These are phyloP conservation scores for Acipenser oxyrinchus DNA, from an alignment of 2,797 vertebrate genomes.

Conservation along the genomic window DNA sequence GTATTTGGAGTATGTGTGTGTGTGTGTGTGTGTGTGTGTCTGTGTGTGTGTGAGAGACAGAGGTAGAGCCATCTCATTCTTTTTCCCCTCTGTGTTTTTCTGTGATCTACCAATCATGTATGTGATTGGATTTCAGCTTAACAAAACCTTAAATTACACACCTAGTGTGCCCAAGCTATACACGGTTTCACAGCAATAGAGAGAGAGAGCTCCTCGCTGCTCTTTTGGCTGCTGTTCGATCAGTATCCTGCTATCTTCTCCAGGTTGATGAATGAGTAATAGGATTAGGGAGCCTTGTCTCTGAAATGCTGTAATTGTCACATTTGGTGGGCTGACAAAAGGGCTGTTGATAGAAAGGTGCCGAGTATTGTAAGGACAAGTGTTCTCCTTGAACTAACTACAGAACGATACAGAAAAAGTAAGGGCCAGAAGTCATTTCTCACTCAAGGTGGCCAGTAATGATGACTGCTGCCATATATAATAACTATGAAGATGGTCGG, in stretches of 20 bases:
- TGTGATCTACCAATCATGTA: conserved; percentile 97
- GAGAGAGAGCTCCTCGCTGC: conserved; percentile 60
- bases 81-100: conserved; percentile 79
- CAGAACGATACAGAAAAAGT: conserved; percentile 25
- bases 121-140: conserved; percentile 98
- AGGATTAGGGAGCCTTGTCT: conserved; percentile 81
- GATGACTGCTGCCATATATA: no score
- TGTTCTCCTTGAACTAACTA: conserved; percentile 35
- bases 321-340: conserved; percentile 60
- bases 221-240: conserved; percentile 71
- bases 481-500: no score
- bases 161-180: conserved; percentile 90
- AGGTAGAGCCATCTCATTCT: conserved; percentile 73
- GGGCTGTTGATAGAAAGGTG: conserved; percentile 44
- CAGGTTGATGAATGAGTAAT: conserved; percentile 85
- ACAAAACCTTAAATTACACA: conserved; percentile 99
- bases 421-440: conserved; percentile 13
- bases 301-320: conserved; percentile 69
- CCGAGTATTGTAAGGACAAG: conserved; percentile 38
- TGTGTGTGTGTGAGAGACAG: conserved; percentile 21
- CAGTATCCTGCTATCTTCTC: conserved; percentile 63
- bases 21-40: no score
- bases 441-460: no score
- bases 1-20: conserved; percentile 26
- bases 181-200: conserved; percentile 77